phyloP scores from a whole-genome alignment of 1,140 invertebrate species.

The Diprion similis region DNA sequence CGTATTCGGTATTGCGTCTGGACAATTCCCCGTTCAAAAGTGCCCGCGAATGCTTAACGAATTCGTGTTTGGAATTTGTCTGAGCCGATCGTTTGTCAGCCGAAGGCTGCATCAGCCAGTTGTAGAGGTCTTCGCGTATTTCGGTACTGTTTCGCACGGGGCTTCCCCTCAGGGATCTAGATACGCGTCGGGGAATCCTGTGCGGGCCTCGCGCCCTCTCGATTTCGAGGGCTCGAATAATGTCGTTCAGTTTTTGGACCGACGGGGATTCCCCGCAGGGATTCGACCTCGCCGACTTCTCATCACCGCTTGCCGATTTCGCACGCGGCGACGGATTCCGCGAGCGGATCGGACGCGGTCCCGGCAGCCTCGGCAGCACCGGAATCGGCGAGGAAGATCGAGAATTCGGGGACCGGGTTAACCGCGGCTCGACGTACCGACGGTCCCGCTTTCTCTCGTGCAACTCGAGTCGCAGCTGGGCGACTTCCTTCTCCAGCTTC shows the following conservation, averaged over 20 bases:
- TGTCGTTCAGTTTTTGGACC: not conserved
- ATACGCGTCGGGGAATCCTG: not conserved
- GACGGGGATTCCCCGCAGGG: not conserved
- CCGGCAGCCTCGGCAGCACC: not conserved
- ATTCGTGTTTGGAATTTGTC: not conserved
- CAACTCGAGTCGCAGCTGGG: conserved; percentile 61
- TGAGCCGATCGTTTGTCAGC: not conserved
- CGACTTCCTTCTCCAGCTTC: conserved; percentile 68
- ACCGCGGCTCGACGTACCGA: conserved; percentile 45
- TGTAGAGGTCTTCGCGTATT: conserved; percentile 24
- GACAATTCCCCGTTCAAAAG: conserved; percentile 8
- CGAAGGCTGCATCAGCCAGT: conserved; percentile 32
- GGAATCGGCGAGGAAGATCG: not conserved
- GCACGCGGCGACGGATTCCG: not conserved
- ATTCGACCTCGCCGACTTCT: not conserved
- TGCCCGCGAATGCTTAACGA: conserved; percentile 8
- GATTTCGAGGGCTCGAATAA: not conserved
- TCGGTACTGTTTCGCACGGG: conserved; percentile 1
- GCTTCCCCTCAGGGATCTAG: not conserved
- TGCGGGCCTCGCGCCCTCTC: not conserved
- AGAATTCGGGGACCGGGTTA: not conserved
- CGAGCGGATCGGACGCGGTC: not conserved
- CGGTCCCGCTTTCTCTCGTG: conserved; percentile 39
- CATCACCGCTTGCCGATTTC: not conserved
- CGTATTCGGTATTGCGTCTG: not conserved